These are phyloP conservation scores for Listronotus oregonensis DNA, from an alignment of 1,140 invertebrate genomes.

Conservation along the genomic window DNA sequence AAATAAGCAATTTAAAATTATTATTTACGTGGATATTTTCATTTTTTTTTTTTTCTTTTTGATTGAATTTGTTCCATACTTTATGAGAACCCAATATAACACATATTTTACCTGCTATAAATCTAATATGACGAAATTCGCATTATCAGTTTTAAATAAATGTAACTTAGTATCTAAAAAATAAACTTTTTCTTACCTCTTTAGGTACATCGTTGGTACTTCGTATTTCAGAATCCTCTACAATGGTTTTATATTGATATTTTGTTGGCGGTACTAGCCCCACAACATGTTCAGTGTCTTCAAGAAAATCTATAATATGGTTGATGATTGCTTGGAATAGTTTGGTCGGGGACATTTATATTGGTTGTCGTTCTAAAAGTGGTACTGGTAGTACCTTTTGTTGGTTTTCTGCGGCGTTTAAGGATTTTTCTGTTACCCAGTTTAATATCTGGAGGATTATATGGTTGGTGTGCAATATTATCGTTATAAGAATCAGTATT, in stretches of 20 bases:
- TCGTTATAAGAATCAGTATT: too few relatives aligned
- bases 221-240: neutral
- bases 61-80: too few relatives aligned
- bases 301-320: constrained; percentile 31
- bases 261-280: constrained; percentile 41
- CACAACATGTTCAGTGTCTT: constrained; percentile 35
- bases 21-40: too few relatives aligned
- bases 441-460: neutral
- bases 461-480: neutral
- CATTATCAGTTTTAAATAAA: too few relatives aligned
- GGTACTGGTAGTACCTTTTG: constrained; percentile 15
- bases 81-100: too few relatives aligned
- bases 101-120: too few relatives aligned
- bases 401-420: constrained; percentile 12
- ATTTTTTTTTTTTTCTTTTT: too few relatives aligned
- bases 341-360: constrained; percentile 4
- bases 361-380: constrained; percentile 17
- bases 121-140: too few relatives aligned
- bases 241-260: constrained; percentile 42
- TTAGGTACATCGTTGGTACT: too few relatives aligned
- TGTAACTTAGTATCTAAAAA: too few relatives aligned
- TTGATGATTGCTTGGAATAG: constrained; percentile 15
- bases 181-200: too few relatives aligned
- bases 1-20: too few relatives aligned
- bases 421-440: neutral